A percentile compares a stretch with the other conserved stretches of the same genome.
phyloP scores from a whole-genome alignment of 2,113 vertebrate species.

The Tetraodon nigroviridis region DNA sequence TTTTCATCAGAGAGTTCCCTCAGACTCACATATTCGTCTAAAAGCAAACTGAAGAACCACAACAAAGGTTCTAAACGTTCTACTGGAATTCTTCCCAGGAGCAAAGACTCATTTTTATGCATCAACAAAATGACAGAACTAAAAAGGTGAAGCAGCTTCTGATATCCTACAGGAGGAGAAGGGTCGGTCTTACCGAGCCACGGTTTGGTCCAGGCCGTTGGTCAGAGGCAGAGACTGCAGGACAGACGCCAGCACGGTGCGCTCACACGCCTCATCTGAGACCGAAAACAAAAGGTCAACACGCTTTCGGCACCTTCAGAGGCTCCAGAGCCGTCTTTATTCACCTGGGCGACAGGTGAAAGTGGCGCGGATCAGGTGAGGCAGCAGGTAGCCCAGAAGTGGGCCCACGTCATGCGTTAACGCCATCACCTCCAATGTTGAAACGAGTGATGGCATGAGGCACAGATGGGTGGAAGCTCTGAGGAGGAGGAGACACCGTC shows the following conservation, averaged over 20 bases:
- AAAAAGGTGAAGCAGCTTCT: too few species aligned
- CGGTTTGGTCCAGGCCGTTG: conserved; percentile 72
- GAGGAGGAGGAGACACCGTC: not conserved
- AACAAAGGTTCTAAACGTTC: not conserved
- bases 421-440: conserved; percentile 76
- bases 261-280: conserved; percentile 55
- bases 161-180: too few species aligned
- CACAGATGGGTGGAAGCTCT: conserved; percentile 80
- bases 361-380: conserved; percentile 73
- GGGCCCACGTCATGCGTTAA: conserved; percentile 77
- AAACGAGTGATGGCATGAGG: conserved; percentile 71
- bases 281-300: not conserved
- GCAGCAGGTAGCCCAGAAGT: conserved; percentile 84
- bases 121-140: too few species aligned
- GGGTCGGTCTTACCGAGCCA: conserved; percentile 74
- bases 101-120: too few species aligned
- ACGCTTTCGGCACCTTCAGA: not conserved
- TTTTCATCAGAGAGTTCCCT: conserved; percentile 52
- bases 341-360: conserved; percentile 59
- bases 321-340: not conserved
- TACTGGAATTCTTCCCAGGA: not conserved
- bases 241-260: conserved; percentile 70
- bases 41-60: conserved; percentile 64
- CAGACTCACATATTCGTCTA: conserved; percentile 81
- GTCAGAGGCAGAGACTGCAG: conserved; percentile 77